Evolutionary conservation across 2,113 vertebrate species (phyloP).

Genomic region (Phalacrocorax brasilianus): DNA sequence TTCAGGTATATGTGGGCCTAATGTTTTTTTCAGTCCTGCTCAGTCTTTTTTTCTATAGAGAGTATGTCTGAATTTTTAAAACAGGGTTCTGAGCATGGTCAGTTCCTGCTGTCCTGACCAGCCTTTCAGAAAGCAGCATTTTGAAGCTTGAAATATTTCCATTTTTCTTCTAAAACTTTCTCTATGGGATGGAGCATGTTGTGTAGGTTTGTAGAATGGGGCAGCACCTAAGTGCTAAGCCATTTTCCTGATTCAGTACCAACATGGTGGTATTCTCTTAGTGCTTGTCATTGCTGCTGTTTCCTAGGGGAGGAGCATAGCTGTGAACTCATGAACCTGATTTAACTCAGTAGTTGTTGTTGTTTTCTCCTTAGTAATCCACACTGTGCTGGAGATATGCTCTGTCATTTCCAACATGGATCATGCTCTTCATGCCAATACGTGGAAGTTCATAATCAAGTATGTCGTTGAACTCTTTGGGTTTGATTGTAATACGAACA

Average conservation of each 20-base stretch:
- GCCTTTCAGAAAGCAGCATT: neutral
- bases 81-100: neutral
- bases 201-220: neutral
- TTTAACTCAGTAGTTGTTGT: neutral
- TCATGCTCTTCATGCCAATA: slow-evolving; percentile 93
- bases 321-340: neutral
- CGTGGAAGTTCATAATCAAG: slow-evolving; percentile 98
- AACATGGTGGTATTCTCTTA: neutral
- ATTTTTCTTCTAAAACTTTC: neutral
- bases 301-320: neutral
- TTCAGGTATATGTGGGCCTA: slow-evolving; percentile 72
- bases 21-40: neutral
- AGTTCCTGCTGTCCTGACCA: neutral
- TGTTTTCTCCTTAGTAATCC: slow-evolving; percentile 81
- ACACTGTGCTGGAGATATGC: slow-evolving; percentile 91
- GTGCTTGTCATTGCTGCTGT: neutral
- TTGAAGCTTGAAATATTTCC: neutral
- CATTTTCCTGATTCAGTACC: neutral
- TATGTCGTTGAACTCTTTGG: slow-evolving; percentile 65
- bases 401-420: slow-evolving; percentile 90
- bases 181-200: neutral
- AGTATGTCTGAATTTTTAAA: neutral
- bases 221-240: neutral
- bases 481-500: neutral
- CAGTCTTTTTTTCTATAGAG: neutral